Evolutionary conservation across 2,797 vertebrate genomes (phyloP), one percentile per base, ranked within the genome.

Genomic region (Otus scops): DNA sequence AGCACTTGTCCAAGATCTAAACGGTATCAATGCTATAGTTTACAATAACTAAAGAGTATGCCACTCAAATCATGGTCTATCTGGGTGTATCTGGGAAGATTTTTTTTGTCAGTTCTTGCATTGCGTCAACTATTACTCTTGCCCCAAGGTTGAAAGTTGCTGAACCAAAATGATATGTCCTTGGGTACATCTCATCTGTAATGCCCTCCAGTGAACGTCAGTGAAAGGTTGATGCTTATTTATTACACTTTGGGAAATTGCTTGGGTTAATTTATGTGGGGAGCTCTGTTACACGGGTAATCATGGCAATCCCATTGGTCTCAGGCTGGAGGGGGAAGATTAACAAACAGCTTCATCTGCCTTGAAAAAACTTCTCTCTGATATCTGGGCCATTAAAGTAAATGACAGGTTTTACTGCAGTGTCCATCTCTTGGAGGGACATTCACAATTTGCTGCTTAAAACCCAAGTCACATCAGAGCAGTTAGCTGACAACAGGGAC

Each of bases 191-290:
- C 83, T 78, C 56, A 69, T 65, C 76, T 85, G 38, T 45, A 78
- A 71, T 53, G 59, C 30, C 59, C 79, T 50, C 51, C 76, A 77
- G 60, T 22, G 71, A 88, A 54, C 0, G 5, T 61, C 83, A 67
- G 68, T 8, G 74, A 79, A 82, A 84, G 86, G 87, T 23, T 10
- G 11, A 51, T 80, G 51, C 88, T 97, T 94, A 82, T 97, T 95
- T 96, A 96, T 94, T 75, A 78, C 24, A 28, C 68, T 68, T 76
- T 47, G 70, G 80, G 74, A 96, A 93, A 97, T 94, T 94, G 70
- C 86, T 95, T 43, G 32, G 45, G 48, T 27, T 94, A 95, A 97
- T 94, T 96, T 93, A 95, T 85, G 60, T 81, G 39, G 50, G 82
- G 82, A 95, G 76, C 57, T 96, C 84, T 60, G 75, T 70, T 83